phyloP scores from a whole-genome alignment of 2,113 vertebrate genomes.

The Mystacornis crossleyi region DNA sequence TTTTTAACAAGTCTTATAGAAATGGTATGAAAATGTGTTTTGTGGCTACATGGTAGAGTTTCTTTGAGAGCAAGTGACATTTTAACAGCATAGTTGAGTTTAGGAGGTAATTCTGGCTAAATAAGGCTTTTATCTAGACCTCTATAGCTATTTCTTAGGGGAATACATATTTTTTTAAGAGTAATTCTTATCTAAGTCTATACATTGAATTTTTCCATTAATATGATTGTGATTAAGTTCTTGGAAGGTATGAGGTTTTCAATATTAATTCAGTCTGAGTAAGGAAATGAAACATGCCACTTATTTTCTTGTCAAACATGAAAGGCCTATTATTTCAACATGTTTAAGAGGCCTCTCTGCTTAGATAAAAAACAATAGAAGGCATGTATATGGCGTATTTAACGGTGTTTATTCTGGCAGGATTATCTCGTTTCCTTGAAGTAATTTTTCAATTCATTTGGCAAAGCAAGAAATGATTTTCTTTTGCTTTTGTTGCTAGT shows the following conservation, averaged over 20 bases:
- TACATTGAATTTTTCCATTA: not conserved
- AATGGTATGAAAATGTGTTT: not conserved
- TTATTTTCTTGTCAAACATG: slow-evolving; percentile 15
- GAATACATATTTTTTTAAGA: not conserved
- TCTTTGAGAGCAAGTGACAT: not conserved
- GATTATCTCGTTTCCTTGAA: not conserved
- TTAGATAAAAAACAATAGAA: not conserved
- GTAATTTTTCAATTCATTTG: no score
- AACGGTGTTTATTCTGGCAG: not conserved
- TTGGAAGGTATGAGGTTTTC: not conserved
- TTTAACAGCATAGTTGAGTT: not conserved
- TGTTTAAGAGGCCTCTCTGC: not conserved
- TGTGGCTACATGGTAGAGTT: not conserved
- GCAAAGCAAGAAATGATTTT: no score
- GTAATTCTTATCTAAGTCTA: not conserved
- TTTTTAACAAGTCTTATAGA: not conserved
- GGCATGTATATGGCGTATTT: not conserved
- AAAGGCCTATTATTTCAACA: not conserved
- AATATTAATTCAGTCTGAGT: not conserved
- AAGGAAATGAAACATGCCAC: not conserved
- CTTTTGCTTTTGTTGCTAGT: no score
- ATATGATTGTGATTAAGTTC: not conserved
- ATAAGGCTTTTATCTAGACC: not conserved
- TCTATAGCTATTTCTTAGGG: not conserved
- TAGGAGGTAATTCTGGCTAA: not conserved